phyloP scores from a whole-genome alignment of 1,140 invertebrate genomes.

The Aphelenchoides fujianensis region DNA sequence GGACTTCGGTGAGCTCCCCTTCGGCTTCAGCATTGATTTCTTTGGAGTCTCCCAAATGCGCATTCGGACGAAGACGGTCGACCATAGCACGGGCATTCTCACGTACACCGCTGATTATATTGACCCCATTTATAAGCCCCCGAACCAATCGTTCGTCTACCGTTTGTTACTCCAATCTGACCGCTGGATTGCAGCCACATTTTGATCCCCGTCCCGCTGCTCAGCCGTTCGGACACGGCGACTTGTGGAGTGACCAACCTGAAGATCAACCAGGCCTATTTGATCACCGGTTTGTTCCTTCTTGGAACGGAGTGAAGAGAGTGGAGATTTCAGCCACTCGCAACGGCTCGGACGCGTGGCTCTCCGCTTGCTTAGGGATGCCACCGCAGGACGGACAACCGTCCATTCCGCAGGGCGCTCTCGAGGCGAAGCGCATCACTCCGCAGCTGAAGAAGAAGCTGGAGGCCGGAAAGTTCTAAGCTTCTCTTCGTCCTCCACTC shows the following conservation, averaged over 20 bases:
- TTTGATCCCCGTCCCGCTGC: not conserved
- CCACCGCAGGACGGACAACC: not conserved
- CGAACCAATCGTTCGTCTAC: not conserved
- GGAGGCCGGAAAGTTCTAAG: not conserved
- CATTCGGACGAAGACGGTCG: not conserved
- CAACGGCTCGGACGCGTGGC: not conserved
- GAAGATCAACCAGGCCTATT: not conserved
- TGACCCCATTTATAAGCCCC: not conserved
- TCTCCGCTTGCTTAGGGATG: not conserved
- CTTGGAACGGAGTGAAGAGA: too few relatives aligned
- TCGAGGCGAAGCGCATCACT: not conserved
- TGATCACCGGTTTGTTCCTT: conserved; percentile 5
- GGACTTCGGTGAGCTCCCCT: not conserved
- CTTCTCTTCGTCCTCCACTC: too few relatives aligned
- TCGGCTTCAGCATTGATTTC: not conserved
- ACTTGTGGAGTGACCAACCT: not conserved
- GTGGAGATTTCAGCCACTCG: conserved; percentile 4
- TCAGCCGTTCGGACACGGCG: not conserved
- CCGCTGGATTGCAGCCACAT: too few relatives aligned
- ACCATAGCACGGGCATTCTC: not conserved
- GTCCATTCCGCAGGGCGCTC: not conserved
- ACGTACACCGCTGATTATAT: conserved; percentile 4
- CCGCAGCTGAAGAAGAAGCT: not conserved
- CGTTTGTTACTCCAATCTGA: too few relatives aligned
- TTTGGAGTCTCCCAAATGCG: not conserved